Base-by-base conservation (phyloP, 2,113 vertebrate species). In the Ochotona curzoniae region DNA sequence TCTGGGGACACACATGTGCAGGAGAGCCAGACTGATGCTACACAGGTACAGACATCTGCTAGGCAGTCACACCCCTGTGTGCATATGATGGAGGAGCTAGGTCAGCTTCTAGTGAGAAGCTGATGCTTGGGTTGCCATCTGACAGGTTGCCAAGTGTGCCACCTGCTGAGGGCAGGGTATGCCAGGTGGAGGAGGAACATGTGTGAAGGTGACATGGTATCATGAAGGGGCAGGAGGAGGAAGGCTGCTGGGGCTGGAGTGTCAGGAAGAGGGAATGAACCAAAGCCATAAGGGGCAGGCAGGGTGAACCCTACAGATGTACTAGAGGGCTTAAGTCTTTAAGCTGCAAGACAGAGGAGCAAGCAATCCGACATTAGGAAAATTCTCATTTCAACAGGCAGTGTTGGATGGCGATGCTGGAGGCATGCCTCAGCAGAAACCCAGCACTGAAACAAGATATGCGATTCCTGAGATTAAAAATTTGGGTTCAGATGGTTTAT, bases 291-390 rank as follows among this genome's bases (percentile, higher is more conserved):
- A 17, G n/a, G 23, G 18, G 12, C 61, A 61, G 67, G 84, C 0
- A 4, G 75, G 26, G 26, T 18, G n/a, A 44, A 70, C n/a, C 26
- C 9, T 2, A 35, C 1, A 0, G n/a, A 28, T 6, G 0, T 12
- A 44, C 2, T 2, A 20, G 64, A 83, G 13, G 12, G 64, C 60
- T 75, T 38, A 20, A 54, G 44, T 60, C 23, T 54, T 54, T 82
- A 38, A 66, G 21, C n/a, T 49, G 28, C 70, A 38, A 90, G 79
- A 25, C 23, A 30, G 35, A 60, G n/a, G 54, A 57, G 49, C 38
- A 63, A 5, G 35, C 11, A 4, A 63, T 20, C 18, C 32, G 17
- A 11, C 2, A 9, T 0, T 61, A n/a, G 21, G 47, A 6, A 17
- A 47, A 76, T 30, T 71, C 25, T 76, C 30, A 57, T 80, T 67